Evolutionary conservation across 2,113 vertebrate genomes (phyloP), one percentile per base, ranked within the genome.

Genomic region (Takifugu flavidus): DNA sequence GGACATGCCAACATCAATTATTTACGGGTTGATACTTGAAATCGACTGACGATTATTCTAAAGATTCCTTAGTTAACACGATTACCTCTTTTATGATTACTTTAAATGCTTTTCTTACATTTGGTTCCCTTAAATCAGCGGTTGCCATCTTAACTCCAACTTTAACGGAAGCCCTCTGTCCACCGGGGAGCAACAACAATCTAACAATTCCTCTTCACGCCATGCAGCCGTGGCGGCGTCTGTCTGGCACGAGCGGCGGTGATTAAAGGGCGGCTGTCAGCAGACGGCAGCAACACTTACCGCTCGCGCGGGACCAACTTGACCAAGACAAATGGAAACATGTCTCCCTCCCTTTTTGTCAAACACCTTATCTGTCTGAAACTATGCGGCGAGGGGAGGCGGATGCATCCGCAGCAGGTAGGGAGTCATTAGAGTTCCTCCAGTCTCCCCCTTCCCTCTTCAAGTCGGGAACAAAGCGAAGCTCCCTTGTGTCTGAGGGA

Each of bases 311-410:
- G 85, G 84, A 87, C 64, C 72, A 76, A 56, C 82, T 80, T n/a
- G 47, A 82, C 80, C 81, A 82, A 86, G 83, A 88, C 87, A 88
- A 87, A 89, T 84, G 77, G 79, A 84, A 82, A 81, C 63, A 89
- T 80, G 78, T 78, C 72, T 76, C 78, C 50, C 78, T 74, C 64
- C 67, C 70, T 54, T 83, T 86, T 85, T 79, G 70, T 78, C 70
- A 85, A 80, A 74, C 58, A 20, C 58, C 70, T 87, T 77, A 86
- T 89, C 81, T 74, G 74, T 83, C 70, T 61, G 72, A 84, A 86
- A 85, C 74, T n/a, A 82, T 74, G 73, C 66, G 29, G 75, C 66
- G 10, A 29, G 46, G 61, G 67, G 43, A 50, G 61, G 7, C 0
- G 47, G 50, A 54, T 53, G 55, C 54, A 68, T 62, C 67, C 52